Evolutionary conservation across 2,888 invertebrate genomes (phyloP), one percentile per base, ranked within the genome.

Genomic region (Scrobipalpa costella): DNA sequence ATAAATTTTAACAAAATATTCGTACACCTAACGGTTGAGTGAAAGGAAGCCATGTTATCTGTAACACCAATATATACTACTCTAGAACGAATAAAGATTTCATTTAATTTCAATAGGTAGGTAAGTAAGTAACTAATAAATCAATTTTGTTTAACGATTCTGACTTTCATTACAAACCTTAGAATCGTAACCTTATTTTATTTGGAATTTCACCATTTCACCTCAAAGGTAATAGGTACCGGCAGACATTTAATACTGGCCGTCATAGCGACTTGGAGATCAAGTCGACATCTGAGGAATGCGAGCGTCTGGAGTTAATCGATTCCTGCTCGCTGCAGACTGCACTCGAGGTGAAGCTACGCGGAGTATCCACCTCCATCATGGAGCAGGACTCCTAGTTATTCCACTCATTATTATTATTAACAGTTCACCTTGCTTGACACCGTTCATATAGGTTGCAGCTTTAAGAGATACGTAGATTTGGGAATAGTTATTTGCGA

Each of bases 251-350:
- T 52, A 52, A 52, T 52, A 52, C 50, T 52, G 50, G 21, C 21
- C 50, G 50, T 52, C 50, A 52, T 52, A 52, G 50, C 21, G 50
- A 7, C 27, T 21, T 21, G 27, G 50, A 27, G 50, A 52, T 52
- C 50, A 52, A 52, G 50, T 52, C 50, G 50, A 52, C 27, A 52
- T 52, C 21, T 21, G 11, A 13, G 27, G 50, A 52, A 52, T 52
- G 50, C 76, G 75, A 79, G 76, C 78, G 79, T 78, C 78, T 75
- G 70, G 72, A 70, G 79, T 76, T 83, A 84, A 86, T 86, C 84
- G 84, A 85, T 83, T 81, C 78, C 78, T 36, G 33, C 50, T 36
- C 34, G 64, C 79, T 76, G 77, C 78, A 75, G 78, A 77, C 73
- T 80, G 80, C 78, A 79, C 82, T 81, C 70, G 73, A 80, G 73